Evolutionary conservation across 1,140 invertebrate genomes (phyloP), one percentile per base, ranked within the genome.

Genomic region (Lepidurus couesii): DNA sequence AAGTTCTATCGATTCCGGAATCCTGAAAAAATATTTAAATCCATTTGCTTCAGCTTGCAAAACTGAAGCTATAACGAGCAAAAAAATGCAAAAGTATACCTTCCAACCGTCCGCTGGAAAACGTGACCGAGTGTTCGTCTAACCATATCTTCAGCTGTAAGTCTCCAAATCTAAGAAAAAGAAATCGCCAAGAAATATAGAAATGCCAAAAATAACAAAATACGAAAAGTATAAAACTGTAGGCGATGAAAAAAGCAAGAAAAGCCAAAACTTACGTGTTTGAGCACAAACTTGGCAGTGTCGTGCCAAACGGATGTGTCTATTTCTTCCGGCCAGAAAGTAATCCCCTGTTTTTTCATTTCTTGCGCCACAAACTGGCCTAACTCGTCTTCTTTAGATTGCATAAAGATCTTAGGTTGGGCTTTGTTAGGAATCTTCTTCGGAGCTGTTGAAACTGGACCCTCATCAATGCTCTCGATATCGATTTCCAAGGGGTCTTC

Each of bases 1-100:
- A 65, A 65, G 53, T 65, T 65, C 53, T 65, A 65, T 65, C 53
- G 53, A 65, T 65, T 65, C 53, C 8, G 53, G 53, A 65, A 65
- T 65, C n/a, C 53, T 65, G 21, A 10, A 65, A 65, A 11, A 4
- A 21, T n/a, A 65, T 65, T 65, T 21, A 65, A 65, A 65, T 65
- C 6, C 21, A 65, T 65, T 65, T 65, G 9, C 53, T 16, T 65
- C 53, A 7, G 53, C 16, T 21, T 65, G 53, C 21, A 21, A 0
- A 21, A 21, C 8, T 65, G 13, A 13, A 65, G 53, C 8, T n/a
- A 21, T n/a, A 21, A 16, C 53, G 21, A 65, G 21, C 1, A n/a
- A 21, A 13, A 65, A 7, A 47, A 16, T 16, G 21, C 21, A 65
- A 21, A n/a, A 65, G 16, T 7, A 21, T 65, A 65, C 53, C 53